Base-by-base conservation (phyloP, 2,797 vertebrate genomes). In the Ceryle rudis region DNA sequence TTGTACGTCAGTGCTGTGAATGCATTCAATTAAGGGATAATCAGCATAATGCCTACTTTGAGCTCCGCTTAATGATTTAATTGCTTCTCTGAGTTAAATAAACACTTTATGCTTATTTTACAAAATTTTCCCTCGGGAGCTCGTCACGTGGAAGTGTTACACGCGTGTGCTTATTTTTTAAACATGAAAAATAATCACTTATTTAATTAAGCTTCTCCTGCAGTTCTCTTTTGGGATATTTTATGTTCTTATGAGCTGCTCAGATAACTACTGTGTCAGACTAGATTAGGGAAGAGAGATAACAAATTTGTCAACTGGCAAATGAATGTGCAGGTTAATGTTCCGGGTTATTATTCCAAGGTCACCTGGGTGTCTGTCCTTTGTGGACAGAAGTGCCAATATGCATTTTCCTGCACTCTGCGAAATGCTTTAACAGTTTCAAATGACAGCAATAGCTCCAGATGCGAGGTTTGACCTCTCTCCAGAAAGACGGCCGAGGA, bases 11-110 rank as follows among this genome's bases (percentile, higher is more conserved):
- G 70, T 44, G 74, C 82, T 73, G 77, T 84, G 94, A 92, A 78
- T 88, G 86, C 11, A 10, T 41, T 11, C 81, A 95, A 75, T 96
- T 96, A 87, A 60, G 67, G 73, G 74, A 31, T 96, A 96, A 97
- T 95, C 93, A 93, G 61, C 82, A 71, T 95, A 97, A 97, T 97
- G 81, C 49, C 66, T 91, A 37, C 90, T 96, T 91, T 66, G 82
- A 92, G 95, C 74, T 89, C 57, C 39, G 73, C 44, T 87, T 96
- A 96, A 96, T 92, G 91, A 73, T 82, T 90, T 97, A 95, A 96
- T 96, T 97, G 86, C 90, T 90, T 96, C 87, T 96, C 80, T 39
- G 52, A 89, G 83, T 93, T 96, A 94, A 96, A 85, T 39, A 95
- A 97, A 92, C 61, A 60, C 74, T 96, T 93, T 74, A 64, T 82